phyloP scores from a whole-genome alignment of 2,113 vertebrate species.

The Phylloscopus trochiloides region DNA sequence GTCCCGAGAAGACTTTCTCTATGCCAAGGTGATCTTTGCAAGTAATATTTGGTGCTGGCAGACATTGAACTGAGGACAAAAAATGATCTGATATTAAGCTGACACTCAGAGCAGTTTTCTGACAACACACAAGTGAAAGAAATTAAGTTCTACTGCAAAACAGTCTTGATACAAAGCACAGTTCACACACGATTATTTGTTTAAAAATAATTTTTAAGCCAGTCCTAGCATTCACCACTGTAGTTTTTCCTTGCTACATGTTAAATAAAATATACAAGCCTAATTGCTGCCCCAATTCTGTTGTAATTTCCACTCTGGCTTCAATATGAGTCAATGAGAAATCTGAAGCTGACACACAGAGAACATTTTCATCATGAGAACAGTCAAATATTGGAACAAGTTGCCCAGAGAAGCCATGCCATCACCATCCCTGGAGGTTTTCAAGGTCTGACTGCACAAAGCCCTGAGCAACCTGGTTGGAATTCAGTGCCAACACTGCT shows the following conservation, averaged over 20 bases:
- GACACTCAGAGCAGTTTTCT: not conserved
- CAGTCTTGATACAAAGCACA: not conserved
- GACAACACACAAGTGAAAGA: not conserved
- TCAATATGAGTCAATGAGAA: not conserved
- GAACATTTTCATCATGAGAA: not conserved
- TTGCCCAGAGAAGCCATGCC: not conserved
- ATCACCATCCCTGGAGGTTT: not conserved
- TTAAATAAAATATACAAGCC: not conserved
- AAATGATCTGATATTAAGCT: not conserved
- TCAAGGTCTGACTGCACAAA: not conserved
- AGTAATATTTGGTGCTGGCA: conserved; percentile 90
- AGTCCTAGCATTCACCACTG: not conserved
- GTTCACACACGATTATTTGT: not conserved
- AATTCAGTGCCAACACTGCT: not conserved
- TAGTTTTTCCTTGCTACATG: not conserved
- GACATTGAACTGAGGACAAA: conserved; percentile 83
- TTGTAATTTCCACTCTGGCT: not conserved
- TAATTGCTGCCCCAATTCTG: not conserved
- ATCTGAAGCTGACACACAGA: not conserved
- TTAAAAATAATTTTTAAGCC: not conserved
- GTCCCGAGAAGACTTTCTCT: conserved; percentile 85
- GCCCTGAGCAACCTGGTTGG: not conserved
- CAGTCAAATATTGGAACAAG: not conserved
- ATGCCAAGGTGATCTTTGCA: conserved; percentile 85
- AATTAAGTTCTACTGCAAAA: not conserved